A percentile compares a stretch with the other conserved stretches of the same genome.
Conservation (phyloP, 2,113 vertebrate genomes). For the Edolisoma coerulescens region DNA sequence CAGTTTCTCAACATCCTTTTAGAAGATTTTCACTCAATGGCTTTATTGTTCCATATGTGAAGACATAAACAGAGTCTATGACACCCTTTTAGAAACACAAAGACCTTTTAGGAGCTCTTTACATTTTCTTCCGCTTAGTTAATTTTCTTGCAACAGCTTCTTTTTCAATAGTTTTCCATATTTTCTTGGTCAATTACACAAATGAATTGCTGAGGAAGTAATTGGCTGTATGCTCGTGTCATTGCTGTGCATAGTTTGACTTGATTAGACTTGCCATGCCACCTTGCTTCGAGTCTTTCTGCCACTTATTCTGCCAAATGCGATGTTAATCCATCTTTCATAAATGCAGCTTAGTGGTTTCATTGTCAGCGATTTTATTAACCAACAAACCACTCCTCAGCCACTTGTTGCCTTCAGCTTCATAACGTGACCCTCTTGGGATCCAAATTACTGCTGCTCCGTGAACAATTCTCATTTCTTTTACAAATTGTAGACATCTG, state of each 20-base stretch:
- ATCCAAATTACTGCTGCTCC: not conserved
- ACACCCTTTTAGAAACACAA: not conserved
- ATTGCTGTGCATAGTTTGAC: not conserved
- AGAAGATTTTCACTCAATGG: not conserved
- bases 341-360: not conserved
- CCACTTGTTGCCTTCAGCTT: not conserved
- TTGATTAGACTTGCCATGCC: not conserved
- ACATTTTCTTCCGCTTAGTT: not conserved
- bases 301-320: not conserved
- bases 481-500: not conserved
- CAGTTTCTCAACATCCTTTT: not conserved
- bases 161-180: not conserved
- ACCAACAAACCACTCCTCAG: not conserved
- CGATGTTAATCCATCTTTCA: not conserved
- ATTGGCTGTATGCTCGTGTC: not conserved
- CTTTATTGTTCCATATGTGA: not conserved
- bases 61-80: not conserved
- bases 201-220: not conserved
- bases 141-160: not conserved
- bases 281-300: not conserved
- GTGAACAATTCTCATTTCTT: not conserved
- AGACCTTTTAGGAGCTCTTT: not conserved
- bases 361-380: not conserved
- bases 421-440: not conserved
- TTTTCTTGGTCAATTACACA: not conserved